Conservation (phyloP, 2,888 invertebrate species). For the Xylocampa areola region DNA sequence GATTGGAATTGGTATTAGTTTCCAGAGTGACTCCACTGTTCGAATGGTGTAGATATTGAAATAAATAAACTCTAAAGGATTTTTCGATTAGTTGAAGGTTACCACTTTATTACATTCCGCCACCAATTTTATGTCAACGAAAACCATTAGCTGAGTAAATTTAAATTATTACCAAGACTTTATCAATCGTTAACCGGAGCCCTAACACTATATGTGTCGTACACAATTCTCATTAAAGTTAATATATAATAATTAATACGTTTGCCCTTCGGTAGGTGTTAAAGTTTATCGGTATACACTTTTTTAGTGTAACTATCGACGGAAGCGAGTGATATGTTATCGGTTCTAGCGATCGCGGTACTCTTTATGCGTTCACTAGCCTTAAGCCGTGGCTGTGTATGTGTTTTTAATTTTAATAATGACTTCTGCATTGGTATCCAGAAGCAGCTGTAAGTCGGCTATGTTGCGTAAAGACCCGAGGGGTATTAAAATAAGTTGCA, state of each 20-base stretch:
- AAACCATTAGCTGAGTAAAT: too few species aligned
- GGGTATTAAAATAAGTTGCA: not conserved
- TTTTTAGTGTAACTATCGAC: constrained; percentile 50
- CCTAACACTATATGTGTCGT: constrained; percentile 17
- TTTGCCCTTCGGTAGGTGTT: constrained; percentile 48
- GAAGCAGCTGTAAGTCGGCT: not conserved
- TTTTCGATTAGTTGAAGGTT: too few species aligned
- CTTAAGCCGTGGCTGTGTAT: constrained; percentile 3
- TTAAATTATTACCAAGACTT: not conserved
- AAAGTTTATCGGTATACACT: constrained; percentile 56
- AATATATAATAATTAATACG: constrained; percentile 53
- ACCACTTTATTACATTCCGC: too few species aligned
- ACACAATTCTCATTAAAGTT: constrained; percentile 44
- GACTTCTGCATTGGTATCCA: too few species aligned
- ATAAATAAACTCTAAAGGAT: too few species aligned
- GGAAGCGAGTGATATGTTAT: constrained; percentile 59
- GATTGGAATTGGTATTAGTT: too few species aligned
- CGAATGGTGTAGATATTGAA: too few species aligned
- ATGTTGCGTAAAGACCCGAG: not conserved
- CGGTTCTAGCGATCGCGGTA: constrained; percentile 52
- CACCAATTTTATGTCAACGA: too few species aligned
- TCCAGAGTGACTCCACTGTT: too few species aligned
- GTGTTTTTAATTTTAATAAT: not conserved
- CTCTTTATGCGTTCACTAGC: constrained; percentile 39
- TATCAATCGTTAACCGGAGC: constrained; percentile 15